Evolutionary conservation across 2,888 invertebrate genomes (phyloP), one percentile per base, ranked within the genome.

Genomic region (Sinotaia quadrata): DNA sequence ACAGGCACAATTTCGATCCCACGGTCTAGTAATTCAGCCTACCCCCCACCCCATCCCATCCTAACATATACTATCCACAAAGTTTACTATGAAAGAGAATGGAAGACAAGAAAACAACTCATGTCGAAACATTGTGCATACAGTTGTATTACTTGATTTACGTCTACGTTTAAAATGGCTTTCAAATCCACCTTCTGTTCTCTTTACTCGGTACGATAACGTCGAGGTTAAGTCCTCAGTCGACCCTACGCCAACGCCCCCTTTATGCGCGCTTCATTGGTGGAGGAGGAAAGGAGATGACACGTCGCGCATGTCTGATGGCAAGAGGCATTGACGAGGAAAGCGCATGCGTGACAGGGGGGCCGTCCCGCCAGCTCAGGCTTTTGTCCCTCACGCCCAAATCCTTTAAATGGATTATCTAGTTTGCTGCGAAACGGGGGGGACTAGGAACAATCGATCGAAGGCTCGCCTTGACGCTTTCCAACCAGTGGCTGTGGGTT

Each of bases 371-470:
- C 10, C 34, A 36, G 57, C 57, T 57, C 57, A 57, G n/a, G 4
- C 10, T 8, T 57, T 57, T 12, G 57, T 57, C n/a, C 34, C 31
- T n/a, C 4, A 31, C 34, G 34, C 12, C 34, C 33, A 34, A 36
- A 10, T 58, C 58, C 58, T 36, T 21, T 37, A 36, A 58, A 58
- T n/a, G 58, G 58, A 58, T 58, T 58, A 58, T 24, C 58, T 24
- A 34, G 24, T 36, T 21, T 37, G 37, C 58, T 27, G 3, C 24
- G 24, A 58, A 36, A 58, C 36, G 41, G 10, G 24, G 15, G 27
- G 33, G n/a, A n/a, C 1, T 8, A 10, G 34, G 34, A 37, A 58
- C 58, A 58, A 37, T 37, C 15, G 4, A 2, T 1, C 36, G 3
- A n/a, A 3, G 7, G 21, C 58, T 15, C 33, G 24, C 58, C 21